phyloP scores from a whole-genome alignment of 2,113 vertebrate species.

The Charadrius vociferus region DNA sequence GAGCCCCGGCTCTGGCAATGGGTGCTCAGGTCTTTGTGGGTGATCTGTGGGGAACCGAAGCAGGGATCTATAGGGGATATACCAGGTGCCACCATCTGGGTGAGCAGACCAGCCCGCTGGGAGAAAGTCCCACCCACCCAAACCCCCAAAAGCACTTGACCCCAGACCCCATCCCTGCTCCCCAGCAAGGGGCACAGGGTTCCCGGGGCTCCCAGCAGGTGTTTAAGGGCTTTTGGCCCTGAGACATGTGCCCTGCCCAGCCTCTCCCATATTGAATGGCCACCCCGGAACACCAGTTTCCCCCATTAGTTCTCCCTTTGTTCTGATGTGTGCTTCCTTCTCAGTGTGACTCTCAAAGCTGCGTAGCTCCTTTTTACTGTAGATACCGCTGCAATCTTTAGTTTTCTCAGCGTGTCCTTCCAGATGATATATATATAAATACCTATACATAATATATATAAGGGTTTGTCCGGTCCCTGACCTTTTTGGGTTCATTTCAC shows the following conservation, averaged over 20 bases:
- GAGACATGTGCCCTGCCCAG: neutral
- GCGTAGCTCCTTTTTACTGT: constrained; percentile 66
- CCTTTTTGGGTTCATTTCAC: neutral
- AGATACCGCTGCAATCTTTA: constrained; percentile 60
- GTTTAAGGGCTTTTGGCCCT: neutral
- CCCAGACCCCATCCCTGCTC: neutral
- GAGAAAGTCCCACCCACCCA: neutral
- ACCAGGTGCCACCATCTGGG: neutral
- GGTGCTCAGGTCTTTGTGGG: neutral
- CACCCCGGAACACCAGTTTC: neutral
- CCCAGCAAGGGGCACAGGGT: neutral
- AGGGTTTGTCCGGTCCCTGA: neutral
- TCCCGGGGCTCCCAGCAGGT: neutral
- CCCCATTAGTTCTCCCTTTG: constrained; percentile 10
- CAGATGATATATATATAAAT: constrained; percentile 76
- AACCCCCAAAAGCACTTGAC: neutral
- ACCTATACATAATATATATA: constrained; percentile 72
- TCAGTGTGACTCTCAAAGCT: constrained; percentile 69
- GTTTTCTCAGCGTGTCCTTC: constrained; percentile 69
- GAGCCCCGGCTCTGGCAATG: neutral
- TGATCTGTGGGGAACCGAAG: neutral
- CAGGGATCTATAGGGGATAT: neutral
- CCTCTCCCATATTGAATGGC: neutral
- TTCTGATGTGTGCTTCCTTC: constrained; percentile 64
- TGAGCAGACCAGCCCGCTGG: neutral